Evolutionary conservation across 2,888 invertebrate genomes (phyloP).

Genomic region (Eupithecia exiguata): DNA sequence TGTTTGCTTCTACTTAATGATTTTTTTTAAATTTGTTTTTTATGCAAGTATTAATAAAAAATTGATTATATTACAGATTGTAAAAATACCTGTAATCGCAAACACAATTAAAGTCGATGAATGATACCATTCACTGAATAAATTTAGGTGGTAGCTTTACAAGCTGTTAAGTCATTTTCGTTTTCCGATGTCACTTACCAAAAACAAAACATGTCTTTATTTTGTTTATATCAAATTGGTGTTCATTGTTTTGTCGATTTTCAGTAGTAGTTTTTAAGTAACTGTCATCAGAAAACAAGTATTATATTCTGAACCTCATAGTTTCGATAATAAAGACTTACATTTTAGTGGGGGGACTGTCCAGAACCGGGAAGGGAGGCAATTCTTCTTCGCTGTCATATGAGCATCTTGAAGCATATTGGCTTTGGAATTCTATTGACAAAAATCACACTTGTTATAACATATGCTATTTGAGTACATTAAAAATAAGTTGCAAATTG

Average conservation of each 20-base stretch:
- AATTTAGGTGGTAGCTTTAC: not conserved
- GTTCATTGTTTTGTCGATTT: not conserved
- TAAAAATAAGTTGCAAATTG: too few relatives aligned
- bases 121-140: not conserved
- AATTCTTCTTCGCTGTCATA: slow-evolving; percentile 86
- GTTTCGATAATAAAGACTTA: not conserved
- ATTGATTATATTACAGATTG: not conserved
- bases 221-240: too few relatives aligned
- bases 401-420: slow-evolving; percentile 51
- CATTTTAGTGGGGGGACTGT: slow-evolving; percentile 67
- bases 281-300: not conserved
- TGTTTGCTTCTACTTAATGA: not conserved
- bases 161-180: not conserved
- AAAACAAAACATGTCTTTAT: not conserved
- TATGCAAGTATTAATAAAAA: not conserved
- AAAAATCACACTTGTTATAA: slow-evolving; percentile 29
- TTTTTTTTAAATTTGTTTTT: too few relatives aligned
- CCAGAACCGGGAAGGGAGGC: slow-evolving; percentile 87
- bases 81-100: not conserved
- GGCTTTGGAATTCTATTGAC: slow-evolving; percentile 65
- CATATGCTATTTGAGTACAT: too few relatives aligned
- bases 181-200: not conserved
- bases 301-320: not conserved
- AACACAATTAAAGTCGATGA: not conserved
- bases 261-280: not conserved